Evolutionary conservation across 2,888 invertebrate genomes (phyloP).

Genomic region (Carpatolechia fugitivella): DNA sequence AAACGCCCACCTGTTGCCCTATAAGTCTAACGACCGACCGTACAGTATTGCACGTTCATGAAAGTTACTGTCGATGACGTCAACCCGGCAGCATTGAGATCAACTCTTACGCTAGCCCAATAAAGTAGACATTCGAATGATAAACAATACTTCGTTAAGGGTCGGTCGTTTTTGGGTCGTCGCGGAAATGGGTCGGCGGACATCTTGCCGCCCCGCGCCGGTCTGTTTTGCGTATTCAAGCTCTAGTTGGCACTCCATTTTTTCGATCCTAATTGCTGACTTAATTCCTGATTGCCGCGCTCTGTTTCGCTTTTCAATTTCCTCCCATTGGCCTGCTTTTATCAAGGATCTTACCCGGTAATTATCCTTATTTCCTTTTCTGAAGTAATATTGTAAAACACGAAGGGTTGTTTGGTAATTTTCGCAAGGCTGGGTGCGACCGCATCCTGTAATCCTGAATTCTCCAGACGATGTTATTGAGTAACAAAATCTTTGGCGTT

Average conservation of each 20-base stretch:
- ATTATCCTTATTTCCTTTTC: constrained; percentile 1
- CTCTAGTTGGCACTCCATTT: constrained; percentile 54
- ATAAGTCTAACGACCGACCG: background rate
- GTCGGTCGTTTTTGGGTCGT: constrained; percentile 40
- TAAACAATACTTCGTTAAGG: constrained; percentile 64
- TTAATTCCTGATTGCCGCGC: constrained; percentile 33
- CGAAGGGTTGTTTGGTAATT: background rate
- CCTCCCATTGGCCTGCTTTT: constrained; percentile 10
- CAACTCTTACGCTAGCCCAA: constrained; percentile 41
- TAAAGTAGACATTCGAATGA: constrained; percentile 53
- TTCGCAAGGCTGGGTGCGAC: background rate
- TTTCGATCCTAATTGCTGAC: constrained; percentile 46
- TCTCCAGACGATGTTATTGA: too few species aligned
- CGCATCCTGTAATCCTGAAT: too few species aligned
- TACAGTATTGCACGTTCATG: constrained; percentile 2
- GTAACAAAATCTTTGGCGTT: too few species aligned
- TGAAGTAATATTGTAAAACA: background rate
- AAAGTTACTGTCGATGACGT: constrained; percentile 25
- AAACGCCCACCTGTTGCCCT: constrained; percentile 9
- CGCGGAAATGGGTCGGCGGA: constrained; percentile 56
- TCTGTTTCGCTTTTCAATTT: constrained; percentile 38
- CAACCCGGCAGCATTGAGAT: constrained; percentile 19
- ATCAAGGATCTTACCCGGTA: background rate
- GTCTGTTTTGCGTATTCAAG: constrained; percentile 48
- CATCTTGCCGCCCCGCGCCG: constrained; percentile 26